Evolutionary conservation across 2,113 vertebrate species (phyloP).

Genomic region (Ivindomyrus marchei): DNA sequence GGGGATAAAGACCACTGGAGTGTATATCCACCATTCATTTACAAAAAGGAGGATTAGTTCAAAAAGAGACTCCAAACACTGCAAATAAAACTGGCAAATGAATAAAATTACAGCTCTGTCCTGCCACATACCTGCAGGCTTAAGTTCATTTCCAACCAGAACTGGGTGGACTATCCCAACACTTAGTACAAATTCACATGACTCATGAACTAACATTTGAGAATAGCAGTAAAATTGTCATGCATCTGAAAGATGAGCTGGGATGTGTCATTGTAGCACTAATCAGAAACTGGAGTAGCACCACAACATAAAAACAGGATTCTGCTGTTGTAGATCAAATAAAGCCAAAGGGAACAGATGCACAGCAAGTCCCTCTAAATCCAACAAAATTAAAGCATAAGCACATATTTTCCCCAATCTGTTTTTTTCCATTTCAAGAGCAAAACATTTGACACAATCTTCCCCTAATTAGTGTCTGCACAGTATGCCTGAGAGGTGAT

Average conservation of each 20-base stretch:
- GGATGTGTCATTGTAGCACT: neutral
- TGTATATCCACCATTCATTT: neutral
- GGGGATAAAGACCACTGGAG: constrained; percentile 1
- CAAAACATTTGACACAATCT: neutral
- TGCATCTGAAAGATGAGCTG: neutral
- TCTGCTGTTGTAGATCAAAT: neutral
- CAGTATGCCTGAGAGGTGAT: neutral
- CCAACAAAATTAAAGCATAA: neutral
- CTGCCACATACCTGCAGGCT: neutral
- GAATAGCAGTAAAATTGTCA: neutral
- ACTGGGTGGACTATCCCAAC: neutral
- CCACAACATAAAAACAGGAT: neutral
- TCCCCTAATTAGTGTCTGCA: neutral
- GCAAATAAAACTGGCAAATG: neutral
- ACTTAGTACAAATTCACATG: neutral
- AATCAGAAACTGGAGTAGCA: neutral
- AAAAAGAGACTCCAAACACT: neutral
- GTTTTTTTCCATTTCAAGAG: neutral
- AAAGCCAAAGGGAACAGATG: neutral
- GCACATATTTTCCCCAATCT: neutral
- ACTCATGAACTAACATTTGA: neutral
- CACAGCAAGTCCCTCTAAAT: neutral
- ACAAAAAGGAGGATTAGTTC: neutral
- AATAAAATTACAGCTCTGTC: neutral
- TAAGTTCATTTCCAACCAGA: neutral